A percentile compares a stretch with the other conserved stretches of the same genome.
Conservation (phyloP, 2,797 vertebrate genomes). For the Poeciliopsis paucimaculata region DNA sequence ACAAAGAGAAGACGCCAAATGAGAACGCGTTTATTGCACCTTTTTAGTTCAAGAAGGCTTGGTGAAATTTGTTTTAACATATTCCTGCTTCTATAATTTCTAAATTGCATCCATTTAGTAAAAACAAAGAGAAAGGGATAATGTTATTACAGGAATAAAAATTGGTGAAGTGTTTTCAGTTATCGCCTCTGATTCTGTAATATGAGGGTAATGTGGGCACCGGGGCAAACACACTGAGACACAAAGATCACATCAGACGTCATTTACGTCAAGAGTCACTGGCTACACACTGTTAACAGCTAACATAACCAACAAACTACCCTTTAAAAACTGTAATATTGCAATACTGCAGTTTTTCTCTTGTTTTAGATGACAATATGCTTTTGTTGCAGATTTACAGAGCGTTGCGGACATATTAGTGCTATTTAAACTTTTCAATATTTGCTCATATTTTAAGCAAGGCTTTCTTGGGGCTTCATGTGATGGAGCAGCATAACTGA, state of each 20-base stretch:
- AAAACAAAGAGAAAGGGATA: constrained; percentile 4
- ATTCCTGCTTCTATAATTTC: constrained; percentile 1
- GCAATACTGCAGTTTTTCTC: background rate
- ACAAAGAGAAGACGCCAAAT: constrained; percentile 48
- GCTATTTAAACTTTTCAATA: background rate
- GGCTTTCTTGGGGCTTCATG: background rate
- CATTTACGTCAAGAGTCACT: constrained; percentile 14
- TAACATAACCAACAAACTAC: background rate
- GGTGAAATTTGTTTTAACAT: background rate
- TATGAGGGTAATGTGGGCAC: constrained; percentile 26
- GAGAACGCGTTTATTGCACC: background rate
- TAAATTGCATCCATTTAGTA: background rate
- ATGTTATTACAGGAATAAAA: constrained; percentile 6
- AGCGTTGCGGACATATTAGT: background rate
- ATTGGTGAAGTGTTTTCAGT: background rate
- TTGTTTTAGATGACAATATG: background rate
- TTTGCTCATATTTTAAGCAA: background rate
- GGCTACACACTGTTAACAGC: background rate
- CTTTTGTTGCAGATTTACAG: background rate
- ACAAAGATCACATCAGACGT: constrained; percentile 10
- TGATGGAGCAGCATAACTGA: background rate
- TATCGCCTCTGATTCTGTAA: constrained; percentile 1
- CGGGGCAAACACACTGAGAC: constrained; percentile 14
- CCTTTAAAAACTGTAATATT: background rate
- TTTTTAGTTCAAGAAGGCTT: constrained; percentile 13